These are phyloP conservation scores for Misgurnus mizolepis DNA, from an alignment of 2,113 vertebrate genomes.

Conservation along the genomic window DNA sequence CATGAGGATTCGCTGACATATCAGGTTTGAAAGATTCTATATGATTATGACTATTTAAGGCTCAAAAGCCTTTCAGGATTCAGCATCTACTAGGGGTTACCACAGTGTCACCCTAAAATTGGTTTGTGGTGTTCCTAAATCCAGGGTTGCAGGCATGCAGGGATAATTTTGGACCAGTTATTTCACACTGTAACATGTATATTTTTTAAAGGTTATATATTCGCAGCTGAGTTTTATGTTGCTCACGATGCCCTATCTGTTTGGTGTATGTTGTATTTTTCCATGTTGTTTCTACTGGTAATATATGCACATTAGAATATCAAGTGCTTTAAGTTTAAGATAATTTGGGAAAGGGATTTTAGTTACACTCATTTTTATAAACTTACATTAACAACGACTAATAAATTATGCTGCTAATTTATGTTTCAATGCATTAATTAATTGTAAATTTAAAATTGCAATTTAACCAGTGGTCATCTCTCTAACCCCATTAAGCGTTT, in stretches of 20 bases:
- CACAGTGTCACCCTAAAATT: neutral
- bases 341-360: no score
- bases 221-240: no score
- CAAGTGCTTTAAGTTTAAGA: no score
- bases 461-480: neutral
- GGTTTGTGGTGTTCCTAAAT: conserved; percentile 4
- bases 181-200: no score
- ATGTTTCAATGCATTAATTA: no score
- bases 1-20: no score
- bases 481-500: neutral
- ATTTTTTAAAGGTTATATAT: no score
- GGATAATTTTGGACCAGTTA: neutral
- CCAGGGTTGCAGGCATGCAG: neutral
- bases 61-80: neutral
- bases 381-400: no score
- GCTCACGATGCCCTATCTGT: no score
- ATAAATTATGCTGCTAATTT: no score
- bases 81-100: neutral
- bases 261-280: neutral
- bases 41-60: conserved; percentile 16
- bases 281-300: neutral
- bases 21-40: conserved; percentile 6
- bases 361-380: no score
- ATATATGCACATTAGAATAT: neutral
- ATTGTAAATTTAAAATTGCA: neutral